Base-by-base conservation (phyloP, 2,113 vertebrate genomes). In the Etheostoma spectabile region DNA sequence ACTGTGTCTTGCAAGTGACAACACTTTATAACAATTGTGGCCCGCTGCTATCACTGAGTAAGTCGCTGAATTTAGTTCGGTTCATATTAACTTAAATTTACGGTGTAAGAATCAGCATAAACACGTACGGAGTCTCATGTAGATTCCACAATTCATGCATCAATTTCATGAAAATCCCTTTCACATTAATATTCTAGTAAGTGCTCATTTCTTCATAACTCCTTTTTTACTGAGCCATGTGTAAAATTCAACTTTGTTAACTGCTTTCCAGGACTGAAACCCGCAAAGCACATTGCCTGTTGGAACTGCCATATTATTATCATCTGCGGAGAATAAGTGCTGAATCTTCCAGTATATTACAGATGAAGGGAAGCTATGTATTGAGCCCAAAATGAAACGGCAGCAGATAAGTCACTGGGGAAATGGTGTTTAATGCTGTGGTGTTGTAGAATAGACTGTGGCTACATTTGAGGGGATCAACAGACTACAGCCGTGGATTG, bases 311-410 rank as follows among this genome's bases (percentile, higher is more conserved):
- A 83, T 68, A 57, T 84, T 66, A 53, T 77, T 81, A 85, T 89
- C 77, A 52, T 74, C 60, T 42, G 42, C 68, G 33, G 51, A 55
- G 71, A 82, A 85, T 85, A 82, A 88, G 70, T 84, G 86, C 83
- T 73, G 83, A 89, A 80, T 79, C 74, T 72, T 86, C 77, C 79
- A 77, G 48, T 67, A 65, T 82, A 84, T 91, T 88, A 82, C 70
- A 14, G 87, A 80, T 79, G 86, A 88, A 81, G 82, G 63, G 69
- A 79, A 71, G 79, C 86, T 80, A 89, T 78, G 88, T 30, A 63
- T 66, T 79, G 82, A 91, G 91, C 84, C 76, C 74, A 93, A 91
- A 93, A 92, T 86, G 88, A 93, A 93, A 93, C 87, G 75, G 88
- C 70, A 86, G 86, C 79, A 84, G 90, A 92, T 92, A 91, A 91